These are phyloP conservation scores for Dufourea novaeangliae DNA, from an alignment of 1,140 invertebrate genomes.

Conservation along the genomic window DNA sequence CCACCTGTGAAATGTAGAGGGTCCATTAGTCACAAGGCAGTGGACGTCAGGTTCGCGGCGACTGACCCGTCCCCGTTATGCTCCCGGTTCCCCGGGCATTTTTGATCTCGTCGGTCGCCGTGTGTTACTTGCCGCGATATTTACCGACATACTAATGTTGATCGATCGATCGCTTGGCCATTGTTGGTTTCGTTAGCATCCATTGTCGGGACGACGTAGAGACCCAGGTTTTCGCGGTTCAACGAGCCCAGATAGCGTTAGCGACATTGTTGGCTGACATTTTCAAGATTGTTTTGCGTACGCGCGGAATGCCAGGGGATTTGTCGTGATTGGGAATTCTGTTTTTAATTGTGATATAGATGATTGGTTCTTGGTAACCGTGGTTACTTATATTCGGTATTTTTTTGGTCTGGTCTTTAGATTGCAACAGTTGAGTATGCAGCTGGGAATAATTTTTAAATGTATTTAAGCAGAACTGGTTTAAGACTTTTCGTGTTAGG, in stretches of 20 bases:
- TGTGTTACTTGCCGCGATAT: conserved; percentile 20
- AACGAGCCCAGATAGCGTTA: conserved; percentile 8
- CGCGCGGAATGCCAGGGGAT: neutral
- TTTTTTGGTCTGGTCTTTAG: too few relatives aligned
- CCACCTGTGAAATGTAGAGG: neutral
- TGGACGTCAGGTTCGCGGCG: neutral
- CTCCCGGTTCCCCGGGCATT: neutral
- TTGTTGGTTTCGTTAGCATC: conserved; percentile 34
- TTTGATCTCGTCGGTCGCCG: neutral
- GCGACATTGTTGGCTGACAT: neutral
- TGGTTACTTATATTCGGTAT: too few relatives aligned
- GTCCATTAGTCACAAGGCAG: conserved; percentile 30
- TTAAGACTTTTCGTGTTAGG: too few relatives aligned
- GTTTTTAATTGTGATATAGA: conserved; percentile 16
- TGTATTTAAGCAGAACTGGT: too few relatives aligned
- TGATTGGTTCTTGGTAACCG: neutral
- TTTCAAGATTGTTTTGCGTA: neutral
- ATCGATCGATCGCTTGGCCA: conserved; percentile 22
- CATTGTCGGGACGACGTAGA: conserved; percentile 4
- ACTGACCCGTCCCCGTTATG: neutral
- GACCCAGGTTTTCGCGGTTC: conserved; percentile 25
- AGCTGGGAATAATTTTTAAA: too few relatives aligned
- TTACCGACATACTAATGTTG: conserved; percentile 33
- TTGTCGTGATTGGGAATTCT: neutral
- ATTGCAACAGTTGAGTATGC: too few relatives aligned